Base-by-base conservation (phyloP, 2,888 invertebrate species). In the Salpingus planirostris region DNA sequence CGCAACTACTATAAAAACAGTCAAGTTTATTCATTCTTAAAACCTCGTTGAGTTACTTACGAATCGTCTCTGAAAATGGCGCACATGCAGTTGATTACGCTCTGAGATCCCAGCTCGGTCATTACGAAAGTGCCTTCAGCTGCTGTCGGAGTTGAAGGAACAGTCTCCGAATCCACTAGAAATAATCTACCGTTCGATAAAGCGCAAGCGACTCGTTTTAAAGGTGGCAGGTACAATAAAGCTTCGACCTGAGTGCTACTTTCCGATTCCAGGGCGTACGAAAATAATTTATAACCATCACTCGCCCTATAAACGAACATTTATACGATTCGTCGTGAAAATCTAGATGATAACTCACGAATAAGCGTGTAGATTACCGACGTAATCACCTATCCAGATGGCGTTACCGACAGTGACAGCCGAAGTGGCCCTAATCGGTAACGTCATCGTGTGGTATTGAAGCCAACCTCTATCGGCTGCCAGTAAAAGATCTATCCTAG, bases 371-470 rank as follows among this genome's bases (percentile, higher is more conserved):
- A 96, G 73, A 41, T 80, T 76, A n/a, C 91, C 92, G 2, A 76
- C 70, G 27, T 80, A 80, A 67, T 95, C 93, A 0, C 92, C 93
- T 46, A 92, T 76, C 95, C 95, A 96, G 46, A 95, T 73, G 24
- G 73, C 71, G 42, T 76, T 70, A 25, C 80, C 82, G 2, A 90
- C 80, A 8, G 80, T 76, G 54, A 87, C 88, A 56, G 83, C 70
- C 1, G 82, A 78, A 2, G 77, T 79, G 38, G 78, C 76, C 41
- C 73, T 62, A 26, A 76, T 75, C 0, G 77, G 71, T 21, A 69
- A 51, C n/a, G 65, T 54, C 50, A 69, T 62, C 6, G 65, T 70
- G 46, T 71, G 73, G 50, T 79, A 79, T 42, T 80, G 78, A 13
- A 77, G 52, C 71, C 71, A 78, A 39, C 68, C 82, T 47, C 59